Percentiles rank a stretch among this genome's conserved stretches.
These are phyloP conservation scores for Furcifer pardalis DNA, from an alignment of 2,797 vertebrate species.

Conservation along the genomic window DNA sequence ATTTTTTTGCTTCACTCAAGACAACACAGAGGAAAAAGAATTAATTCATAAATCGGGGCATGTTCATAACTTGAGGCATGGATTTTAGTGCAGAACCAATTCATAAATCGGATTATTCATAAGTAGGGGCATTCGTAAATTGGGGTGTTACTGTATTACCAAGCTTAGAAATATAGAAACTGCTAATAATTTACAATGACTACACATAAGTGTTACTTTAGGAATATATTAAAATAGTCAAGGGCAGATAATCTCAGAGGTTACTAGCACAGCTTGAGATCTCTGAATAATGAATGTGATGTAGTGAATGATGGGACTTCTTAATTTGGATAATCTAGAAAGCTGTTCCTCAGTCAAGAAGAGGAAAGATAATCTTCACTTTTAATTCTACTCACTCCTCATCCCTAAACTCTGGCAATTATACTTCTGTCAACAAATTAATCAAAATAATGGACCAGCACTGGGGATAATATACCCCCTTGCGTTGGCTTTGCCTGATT, in stretches of 20 bases:
- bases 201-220: neutral
- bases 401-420: neutral
- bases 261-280: neutral
- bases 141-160: neutral
- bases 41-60: too few relatives aligned
- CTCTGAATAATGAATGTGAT: neutral
- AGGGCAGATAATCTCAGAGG: slow-evolving; percentile 7
- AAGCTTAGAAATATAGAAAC: neutral
- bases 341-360: neutral
- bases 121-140: too few relatives aligned
- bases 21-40: too few relatives aligned
- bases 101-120: too few relatives aligned
- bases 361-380: slow-evolving; percentile 3
- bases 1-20: too few relatives aligned
- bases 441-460: too few relatives aligned
- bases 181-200: neutral
- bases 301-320: neutral
- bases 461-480: too few relatives aligned
- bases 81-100: too few relatives aligned
- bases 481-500: too few relatives aligned
- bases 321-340: neutral
- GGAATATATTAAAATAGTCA: neutral
- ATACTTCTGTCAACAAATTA: slow-evolving; percentile 9
- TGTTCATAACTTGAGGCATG: too few relatives aligned
- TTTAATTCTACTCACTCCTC: neutral